Evolutionary conservation across 2,797 vertebrate species (phyloP).

Genomic region (Clarias laeviceps): DNA sequence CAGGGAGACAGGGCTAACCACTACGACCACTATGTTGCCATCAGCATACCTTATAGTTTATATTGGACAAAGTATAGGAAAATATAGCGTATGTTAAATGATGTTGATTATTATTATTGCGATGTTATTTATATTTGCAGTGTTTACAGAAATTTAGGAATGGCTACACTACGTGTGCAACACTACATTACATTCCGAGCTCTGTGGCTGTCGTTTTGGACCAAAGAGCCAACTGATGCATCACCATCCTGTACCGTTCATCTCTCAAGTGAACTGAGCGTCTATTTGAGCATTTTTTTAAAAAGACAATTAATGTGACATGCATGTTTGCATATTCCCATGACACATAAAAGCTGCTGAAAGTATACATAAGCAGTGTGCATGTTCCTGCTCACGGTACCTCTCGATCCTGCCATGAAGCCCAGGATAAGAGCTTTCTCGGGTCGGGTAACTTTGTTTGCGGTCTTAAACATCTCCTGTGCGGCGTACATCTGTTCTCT

Average conservation of each 20-base stretch:
- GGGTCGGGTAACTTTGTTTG: constrained; percentile 96
- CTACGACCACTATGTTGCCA: neutral
- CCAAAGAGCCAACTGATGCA: too few relatives aligned
- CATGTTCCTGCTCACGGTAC: constrained; percentile 60
- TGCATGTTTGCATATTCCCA: neutral
- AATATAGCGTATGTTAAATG: neutral
- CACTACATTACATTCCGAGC: neutral
- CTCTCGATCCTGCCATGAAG: constrained; percentile 99
- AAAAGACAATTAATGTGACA: neutral
- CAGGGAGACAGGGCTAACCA: too few relatives aligned
- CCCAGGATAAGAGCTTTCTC: constrained; percentile 99
- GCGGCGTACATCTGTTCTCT: constrained; percentile 97
- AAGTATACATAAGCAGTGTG: neutral
- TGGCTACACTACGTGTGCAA: neutral
- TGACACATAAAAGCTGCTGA: neutral
- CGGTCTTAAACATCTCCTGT: constrained; percentile 99
- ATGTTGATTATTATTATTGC: neutral
- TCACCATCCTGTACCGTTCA: neutral
- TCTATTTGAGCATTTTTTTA: neutral
- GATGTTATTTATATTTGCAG: neutral
- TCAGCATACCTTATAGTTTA: neutral
- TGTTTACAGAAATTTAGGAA: neutral
- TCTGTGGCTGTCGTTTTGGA: neutral
- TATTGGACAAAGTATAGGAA: neutral
- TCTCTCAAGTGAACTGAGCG: neutral